These are phyloP conservation scores for Gobionotothen gibberifrons DNA, from an alignment of 2,797 vertebrate species.

Conservation along the genomic window DNA sequence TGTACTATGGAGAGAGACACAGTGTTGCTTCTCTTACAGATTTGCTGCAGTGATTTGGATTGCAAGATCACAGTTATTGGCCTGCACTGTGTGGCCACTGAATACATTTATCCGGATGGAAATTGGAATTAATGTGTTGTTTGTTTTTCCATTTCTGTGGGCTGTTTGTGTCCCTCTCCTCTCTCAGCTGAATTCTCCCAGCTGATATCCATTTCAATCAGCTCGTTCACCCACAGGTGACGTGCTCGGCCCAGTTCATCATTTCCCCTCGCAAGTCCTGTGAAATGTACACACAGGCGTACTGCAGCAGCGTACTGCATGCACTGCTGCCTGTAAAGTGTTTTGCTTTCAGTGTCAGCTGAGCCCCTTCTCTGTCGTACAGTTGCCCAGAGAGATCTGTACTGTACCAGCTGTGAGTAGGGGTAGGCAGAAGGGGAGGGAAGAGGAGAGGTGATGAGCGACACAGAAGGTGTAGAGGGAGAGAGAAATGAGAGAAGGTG, in stretches of 20 bases:
- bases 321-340: conserved; percentile 69
- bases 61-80: conserved; percentile 59
- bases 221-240: conserved; percentile 73
- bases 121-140: conserved; percentile 68
- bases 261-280: conserved; percentile 24
- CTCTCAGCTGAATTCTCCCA: conserved; percentile 41
- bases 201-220: conserved; percentile 72
- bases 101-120: conserved; percentile 63
- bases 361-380: conserved; percentile 64
- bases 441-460: conserved; percentile 43
- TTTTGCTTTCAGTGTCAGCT: conserved; percentile 74
- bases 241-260: conserved; percentile 51
- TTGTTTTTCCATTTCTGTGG: conserved; percentile 60
- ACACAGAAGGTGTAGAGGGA: conserved; percentile 65
- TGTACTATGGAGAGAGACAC: conserved; percentile 49
- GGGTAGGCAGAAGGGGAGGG: conserved; percentile 38
- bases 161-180: conserved; percentile 17
- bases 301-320: conserved; percentile 76
- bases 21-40: conserved; percentile 61
- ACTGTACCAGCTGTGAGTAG: conserved; percentile 78
- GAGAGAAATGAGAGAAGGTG: conserved; percentile 54
- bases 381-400: conserved; percentile 74
- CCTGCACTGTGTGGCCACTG: conserved; percentile 45
- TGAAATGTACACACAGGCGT: conserved; percentile 59
- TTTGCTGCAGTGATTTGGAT: conserved; percentile 75